A percentile compares a stretch with the other conserved stretches of the same genome.
Evolutionary conservation across 2,797 vertebrate genomes (phyloP).

Genomic region (Hypotaenidia okinawae): DNA sequence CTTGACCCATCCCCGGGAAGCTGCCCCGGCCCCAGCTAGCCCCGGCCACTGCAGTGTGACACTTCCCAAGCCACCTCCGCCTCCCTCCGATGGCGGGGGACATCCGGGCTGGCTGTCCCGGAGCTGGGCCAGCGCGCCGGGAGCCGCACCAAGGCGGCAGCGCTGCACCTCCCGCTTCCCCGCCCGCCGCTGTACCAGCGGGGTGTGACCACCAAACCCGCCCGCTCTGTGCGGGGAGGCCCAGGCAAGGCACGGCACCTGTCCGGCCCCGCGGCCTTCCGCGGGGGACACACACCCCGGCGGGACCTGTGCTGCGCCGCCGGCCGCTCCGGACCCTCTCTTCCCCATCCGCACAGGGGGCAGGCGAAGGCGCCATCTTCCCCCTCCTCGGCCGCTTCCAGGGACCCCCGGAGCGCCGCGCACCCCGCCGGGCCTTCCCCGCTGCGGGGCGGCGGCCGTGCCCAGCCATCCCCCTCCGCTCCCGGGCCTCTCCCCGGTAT

Average conservation of each 20-base stretch:
- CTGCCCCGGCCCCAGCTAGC: background rate
- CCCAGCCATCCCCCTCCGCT: too few relatives aligned
- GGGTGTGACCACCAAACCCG: too few relatives aligned
- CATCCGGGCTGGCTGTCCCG: background rate
- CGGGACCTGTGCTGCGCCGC: background rate
- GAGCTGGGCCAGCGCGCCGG: background rate
- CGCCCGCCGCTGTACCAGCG: background rate
- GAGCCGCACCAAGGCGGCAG: background rate
- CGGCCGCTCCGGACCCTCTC: background rate
- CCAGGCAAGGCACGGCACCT: background rate
- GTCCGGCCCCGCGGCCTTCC: background rate
- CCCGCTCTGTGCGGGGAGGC: background rate
- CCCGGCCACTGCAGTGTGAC: background rate
- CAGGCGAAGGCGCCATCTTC: background rate
- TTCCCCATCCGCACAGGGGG: background rate
- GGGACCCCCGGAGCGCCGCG: background rate
- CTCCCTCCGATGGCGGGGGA: background rate
- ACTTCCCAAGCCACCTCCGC: background rate
- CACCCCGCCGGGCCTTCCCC: background rate
- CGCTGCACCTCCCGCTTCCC: background rate
- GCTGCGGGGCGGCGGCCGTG: background rate
- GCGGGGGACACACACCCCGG: background rate
- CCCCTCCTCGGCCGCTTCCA: background rate
- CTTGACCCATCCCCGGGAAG: background rate
- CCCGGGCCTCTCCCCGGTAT: fast-evolving